Evolutionary conservation across 2,113 vertebrate genomes (phyloP).

Genomic region (Recurvirostra avosetta): DNA sequence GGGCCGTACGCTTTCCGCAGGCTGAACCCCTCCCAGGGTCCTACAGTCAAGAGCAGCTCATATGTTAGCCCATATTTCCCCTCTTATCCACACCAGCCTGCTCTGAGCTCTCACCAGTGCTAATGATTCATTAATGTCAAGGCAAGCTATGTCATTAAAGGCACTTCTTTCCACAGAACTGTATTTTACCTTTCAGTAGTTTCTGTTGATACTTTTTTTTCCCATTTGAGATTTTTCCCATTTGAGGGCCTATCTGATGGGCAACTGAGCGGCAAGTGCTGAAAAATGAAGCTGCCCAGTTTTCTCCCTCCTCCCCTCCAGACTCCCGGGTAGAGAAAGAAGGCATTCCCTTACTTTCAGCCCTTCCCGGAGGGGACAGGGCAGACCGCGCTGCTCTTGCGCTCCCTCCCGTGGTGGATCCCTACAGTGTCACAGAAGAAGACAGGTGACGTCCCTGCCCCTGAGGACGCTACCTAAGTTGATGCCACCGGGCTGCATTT

Average conservation of each 20-base stretch:
- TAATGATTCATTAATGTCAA: neutral
- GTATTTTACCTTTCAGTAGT: neutral
- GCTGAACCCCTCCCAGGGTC: neutral
- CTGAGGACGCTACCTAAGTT: accelerated
- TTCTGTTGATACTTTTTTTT: neutral
- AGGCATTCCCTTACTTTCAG: neutral
- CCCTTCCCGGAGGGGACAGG: neutral
- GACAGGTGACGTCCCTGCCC: neutral
- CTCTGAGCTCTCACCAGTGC: neutral
- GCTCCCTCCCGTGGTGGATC: constrained; percentile 58
- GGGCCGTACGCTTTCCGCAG: neutral
- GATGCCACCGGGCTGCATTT: neutral
- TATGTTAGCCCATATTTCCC: neutral
- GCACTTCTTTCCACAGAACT: neutral
- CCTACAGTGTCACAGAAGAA: neutral
- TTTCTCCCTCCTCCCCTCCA: neutral
- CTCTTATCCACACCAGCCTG: neutral
- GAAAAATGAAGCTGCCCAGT: neutral
- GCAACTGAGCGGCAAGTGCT: neutral
- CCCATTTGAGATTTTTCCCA: neutral
- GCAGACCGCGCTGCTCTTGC: neutral
- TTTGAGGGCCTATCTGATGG: neutral
- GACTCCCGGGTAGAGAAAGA: neutral
- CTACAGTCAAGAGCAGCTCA: neutral
- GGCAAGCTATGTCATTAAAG: neutral